Evolutionary conservation across 1,140 invertebrate species (phyloP), one percentile per base, ranked within the genome.

Genomic region (Triops longicaudatus): DNA sequence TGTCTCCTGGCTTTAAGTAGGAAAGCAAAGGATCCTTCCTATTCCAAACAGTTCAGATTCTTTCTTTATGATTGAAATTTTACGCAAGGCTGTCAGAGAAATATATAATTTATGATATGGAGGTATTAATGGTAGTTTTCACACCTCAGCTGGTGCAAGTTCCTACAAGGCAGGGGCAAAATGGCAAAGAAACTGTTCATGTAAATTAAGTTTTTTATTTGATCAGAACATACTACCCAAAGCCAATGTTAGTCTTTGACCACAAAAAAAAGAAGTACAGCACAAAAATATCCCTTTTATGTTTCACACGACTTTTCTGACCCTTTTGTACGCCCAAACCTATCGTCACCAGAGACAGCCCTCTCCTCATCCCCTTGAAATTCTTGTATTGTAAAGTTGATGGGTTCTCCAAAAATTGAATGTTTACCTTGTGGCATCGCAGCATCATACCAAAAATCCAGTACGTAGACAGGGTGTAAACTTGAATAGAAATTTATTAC

Each of bases 51-150:
- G 14, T n/a, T 63, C n/a, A 37, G 2, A 37, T 37, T 63, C 50
- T 17, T 44, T 14, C 50, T 6, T 63, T 63, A 17, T 63, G n/a
- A 63, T 63, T 22, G 17, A 63, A 10, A 63, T 63, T 63, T n/a
- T n/a, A 5, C 14, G 22, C n/a, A 63, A 63, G 50, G 50, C 50
- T 63, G 50, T 63, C 50, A 63, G 43, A 63, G 50, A 63, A 17
- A 63, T 63, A 63, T 63, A 63, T 63, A 63, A 63, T 63, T 63
- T 63, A 63, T 63, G 50, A 63, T 63, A 63, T 63, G 50, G 50
- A 63, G 14, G 50, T 63, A 63, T 63, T 63, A 63, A 22, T 63
- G 50, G 50, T 63, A 63, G 50, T 63, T 63, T 63, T 63, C 50
- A 63, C 50, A 63, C 50, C 50, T 63, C 50, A 63, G 50, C 50